These are phyloP conservation scores for Sinelater perroti DNA, from an alignment of 2,888 invertebrate genomes.

Conservation along the genomic window DNA sequence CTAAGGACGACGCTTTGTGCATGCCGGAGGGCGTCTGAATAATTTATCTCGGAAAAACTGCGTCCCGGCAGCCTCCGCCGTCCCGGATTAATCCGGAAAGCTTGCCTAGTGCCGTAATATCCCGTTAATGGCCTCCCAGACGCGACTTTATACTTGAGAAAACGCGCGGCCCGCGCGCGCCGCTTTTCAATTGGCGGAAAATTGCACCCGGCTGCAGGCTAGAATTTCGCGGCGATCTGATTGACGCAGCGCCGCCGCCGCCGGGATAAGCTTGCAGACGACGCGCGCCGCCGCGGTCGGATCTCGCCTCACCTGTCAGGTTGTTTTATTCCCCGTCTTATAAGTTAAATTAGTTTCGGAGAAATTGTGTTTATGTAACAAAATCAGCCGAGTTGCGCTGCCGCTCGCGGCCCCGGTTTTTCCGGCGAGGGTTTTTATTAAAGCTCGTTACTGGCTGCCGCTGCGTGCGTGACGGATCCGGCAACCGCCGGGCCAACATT, in stretches of 20 bases:
- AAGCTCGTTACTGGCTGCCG: too few relatives aligned
- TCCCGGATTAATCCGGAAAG: slow-evolving; percentile 6
- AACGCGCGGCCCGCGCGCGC: neutral
- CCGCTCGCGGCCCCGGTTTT: too few relatives aligned
- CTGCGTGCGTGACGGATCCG: too few relatives aligned
- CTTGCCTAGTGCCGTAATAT: neutral
- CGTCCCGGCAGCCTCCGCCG: slow-evolving; percentile 2
- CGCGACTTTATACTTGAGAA: neutral
- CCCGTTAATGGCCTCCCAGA: neutral
- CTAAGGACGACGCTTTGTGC: slow-evolving; percentile 8
- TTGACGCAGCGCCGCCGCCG: slow-evolving; percentile 32
- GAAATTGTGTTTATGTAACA: slow-evolving; percentile 36
- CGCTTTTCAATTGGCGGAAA: slow-evolving; percentile 9
- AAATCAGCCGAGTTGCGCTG: slow-evolving; percentile 21
- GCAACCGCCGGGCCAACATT: too few relatives aligned
- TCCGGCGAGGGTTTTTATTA: too few relatives aligned
- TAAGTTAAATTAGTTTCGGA: slow-evolving; percentile 37
- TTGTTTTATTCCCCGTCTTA: slow-evolving; percentile 37
- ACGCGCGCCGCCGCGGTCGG: slow-evolving; percentile 30
- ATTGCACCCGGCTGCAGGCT: slow-evolving; percentile 13
- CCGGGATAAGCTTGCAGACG: slow-evolving; percentile 35
- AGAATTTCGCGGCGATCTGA: slow-evolving; percentile 27
- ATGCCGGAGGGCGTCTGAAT: slow-evolving; percentile 1
- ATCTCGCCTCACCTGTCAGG: slow-evolving; percentile 36
- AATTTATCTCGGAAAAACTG: slow-evolving; percentile 8